Evolutionary conservation across 1,140 invertebrate genomes (phyloP), one percentile per base, ranked within the genome.

Genomic region (Hypothenemus hampei): DNA sequence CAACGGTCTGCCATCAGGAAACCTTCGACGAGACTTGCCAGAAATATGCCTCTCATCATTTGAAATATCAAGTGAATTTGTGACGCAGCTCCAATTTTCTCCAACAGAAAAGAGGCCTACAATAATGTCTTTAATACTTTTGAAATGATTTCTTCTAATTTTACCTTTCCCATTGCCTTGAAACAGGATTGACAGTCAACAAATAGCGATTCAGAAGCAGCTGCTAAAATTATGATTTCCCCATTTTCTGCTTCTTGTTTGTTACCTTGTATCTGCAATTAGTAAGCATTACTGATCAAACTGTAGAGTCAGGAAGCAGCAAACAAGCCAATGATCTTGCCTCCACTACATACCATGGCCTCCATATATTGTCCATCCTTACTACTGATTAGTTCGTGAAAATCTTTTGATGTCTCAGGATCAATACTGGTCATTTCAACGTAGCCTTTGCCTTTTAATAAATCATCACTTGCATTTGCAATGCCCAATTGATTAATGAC

Each of bases 401-500:
- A 91, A 69, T 97, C 93, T 66, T 89, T 80, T 1, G 92, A 94
- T 0, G 93, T 96, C 65, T 96, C 92, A 0, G 90, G 83, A 72
- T 97, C 94, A 53, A 97, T 89, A 3, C 90, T 87, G 3, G 93
- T 96, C 92, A 98, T 93, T 75, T 97, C 94, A 0, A 98, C 91
- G 71, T 93, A 97, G 35, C 91, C 89, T 72, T 93, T 93, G 18
- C 82, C 82, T 55, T 77, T 75, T 39, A 77, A 57, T 1, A 80
- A 70, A 10, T 81, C 78, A 46, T 91, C 89, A 61, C 92, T 87
- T 15, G 60, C 15, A 52, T 64, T 82, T 11, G 96, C 73, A 3
- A 97, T 90, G 2, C 94, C 94, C 67, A 91, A 94, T 16, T 93
- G 92, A 77, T 95, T 96, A 11, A 98, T 89, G 75, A 97, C 85